Conservation (phyloP, 2,888 invertebrate species). For the Drosophila kokeensis region DNA sequence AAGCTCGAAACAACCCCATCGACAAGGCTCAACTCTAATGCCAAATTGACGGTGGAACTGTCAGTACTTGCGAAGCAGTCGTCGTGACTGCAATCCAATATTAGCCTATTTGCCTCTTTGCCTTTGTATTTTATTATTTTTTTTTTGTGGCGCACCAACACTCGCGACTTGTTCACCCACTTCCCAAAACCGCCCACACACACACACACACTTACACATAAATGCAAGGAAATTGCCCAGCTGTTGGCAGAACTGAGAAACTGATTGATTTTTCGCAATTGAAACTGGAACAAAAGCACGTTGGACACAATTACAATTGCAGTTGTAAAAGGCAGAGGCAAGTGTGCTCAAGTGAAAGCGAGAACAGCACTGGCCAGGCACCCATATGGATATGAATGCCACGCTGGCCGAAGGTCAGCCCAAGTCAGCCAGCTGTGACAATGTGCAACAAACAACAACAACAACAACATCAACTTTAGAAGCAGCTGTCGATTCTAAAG, state of each 20-base stretch:
- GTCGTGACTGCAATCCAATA: conserved; percentile 28
- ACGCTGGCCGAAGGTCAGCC: conserved; percentile 52
- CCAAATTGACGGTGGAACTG: conserved; percentile 7
- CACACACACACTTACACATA: neutral
- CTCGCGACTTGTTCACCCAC: conserved; percentile 4
- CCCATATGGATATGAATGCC: conserved; percentile 43
- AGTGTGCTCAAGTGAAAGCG: neutral
- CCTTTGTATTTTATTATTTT: neutral
- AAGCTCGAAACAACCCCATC: conserved; percentile 39
- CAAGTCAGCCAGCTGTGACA: conserved; percentile 35
- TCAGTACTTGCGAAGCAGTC: conserved; percentile 58
- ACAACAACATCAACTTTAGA: conserved; percentile 1
- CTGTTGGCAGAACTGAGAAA: conserved; percentile 60
- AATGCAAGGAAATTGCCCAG: conserved; percentile 54
- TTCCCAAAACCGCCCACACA: conserved; percentile 20
- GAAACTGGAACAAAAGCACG: conserved; percentile 4
- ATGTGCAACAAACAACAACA: conserved; percentile 20
- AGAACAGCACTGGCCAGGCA: conserved; percentile 11
- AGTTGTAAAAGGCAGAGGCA: neutral
- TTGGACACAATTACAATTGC: neutral
- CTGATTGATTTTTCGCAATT: conserved; percentile 68
- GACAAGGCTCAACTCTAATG: conserved; percentile 10
- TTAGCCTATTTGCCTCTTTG: neutral
- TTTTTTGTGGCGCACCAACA: conserved; percentile 19
- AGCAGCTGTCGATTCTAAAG: neutral